These are phyloP conservation scores for Prionailurus viverrinus DNA, from an alignment of 2,113 vertebrate genomes.

Conservation along the genomic window DNA sequence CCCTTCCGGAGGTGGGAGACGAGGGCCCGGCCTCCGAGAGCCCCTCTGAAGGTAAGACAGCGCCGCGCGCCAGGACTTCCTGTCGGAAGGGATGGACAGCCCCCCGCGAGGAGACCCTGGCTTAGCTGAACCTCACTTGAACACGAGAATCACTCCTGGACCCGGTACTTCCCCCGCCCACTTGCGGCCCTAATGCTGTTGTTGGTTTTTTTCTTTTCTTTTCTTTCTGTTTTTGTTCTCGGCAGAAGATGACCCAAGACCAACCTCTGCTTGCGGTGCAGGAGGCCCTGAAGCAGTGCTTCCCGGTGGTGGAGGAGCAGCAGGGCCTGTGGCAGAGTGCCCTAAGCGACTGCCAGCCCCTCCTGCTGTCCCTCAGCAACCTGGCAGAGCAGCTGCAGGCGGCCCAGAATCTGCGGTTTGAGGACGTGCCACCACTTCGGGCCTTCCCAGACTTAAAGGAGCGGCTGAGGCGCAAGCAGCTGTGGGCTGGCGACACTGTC, in stretches of 20 bases:
- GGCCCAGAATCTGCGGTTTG: conserved; percentile 82
- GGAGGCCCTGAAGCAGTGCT: conserved; percentile 87
- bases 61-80: background rate
- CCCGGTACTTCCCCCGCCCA: background rate
- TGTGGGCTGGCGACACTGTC: conserved; percentile 86
- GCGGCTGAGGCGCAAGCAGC: conserved; percentile 89
- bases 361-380: conserved; percentile 90
- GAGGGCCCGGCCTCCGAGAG: background rate
- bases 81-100: background rate
- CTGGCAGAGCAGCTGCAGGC: conserved; percentile 91
- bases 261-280: conserved; percentile 56
- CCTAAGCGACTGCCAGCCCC: conserved; percentile 85
- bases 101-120: background rate
- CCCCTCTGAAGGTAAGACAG: background rate
- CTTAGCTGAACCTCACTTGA: background rate
- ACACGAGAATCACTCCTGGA: background rate
- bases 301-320: conserved; percentile 84
- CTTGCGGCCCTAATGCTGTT: background rate
- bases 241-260: conserved; percentile 65
- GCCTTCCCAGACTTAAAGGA: conserved; percentile 88
- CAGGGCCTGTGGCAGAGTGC: conserved; percentile 85
- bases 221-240: background rate
- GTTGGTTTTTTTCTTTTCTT: background rate
- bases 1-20: background rate
- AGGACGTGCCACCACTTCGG: conserved; percentile 84